Conservation (phyloP, 2,113 vertebrate species). For the Odocoileus hemionus region DNA sequence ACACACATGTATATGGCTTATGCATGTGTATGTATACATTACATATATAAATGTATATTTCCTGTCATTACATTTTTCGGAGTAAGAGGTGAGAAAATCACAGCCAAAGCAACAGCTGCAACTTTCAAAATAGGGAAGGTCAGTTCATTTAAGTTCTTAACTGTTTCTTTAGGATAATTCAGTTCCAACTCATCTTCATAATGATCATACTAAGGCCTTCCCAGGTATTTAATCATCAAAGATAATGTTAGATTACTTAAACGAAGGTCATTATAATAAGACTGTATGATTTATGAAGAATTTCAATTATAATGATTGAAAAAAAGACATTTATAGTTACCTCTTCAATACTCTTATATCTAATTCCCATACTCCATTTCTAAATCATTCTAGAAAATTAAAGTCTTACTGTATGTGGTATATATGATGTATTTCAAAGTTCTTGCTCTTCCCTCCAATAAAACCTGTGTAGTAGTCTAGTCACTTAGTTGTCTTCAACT, state of each 20-base stretch:
- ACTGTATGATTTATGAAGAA: not conserved
- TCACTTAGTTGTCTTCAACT: not conserved
- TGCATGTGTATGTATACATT: not conserved
- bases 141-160: not conserved
- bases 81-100: not conserved
- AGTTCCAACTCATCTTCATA: not conserved
- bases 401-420: not conserved
- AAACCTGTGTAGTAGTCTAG: not conserved
- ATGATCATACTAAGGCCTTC: not conserved
- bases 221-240: not conserved
- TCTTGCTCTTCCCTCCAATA: not conserved
- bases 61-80: not conserved
- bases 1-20: no score
- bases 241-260: not conserved
- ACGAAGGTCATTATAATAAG: not conserved
- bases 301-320: not conserved
- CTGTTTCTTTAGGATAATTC: not conserved
- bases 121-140: not conserved
- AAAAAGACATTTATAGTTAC: not conserved
- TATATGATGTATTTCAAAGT: not conserved
- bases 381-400: not conserved
- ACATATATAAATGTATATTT: not conserved
- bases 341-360: not conserved
- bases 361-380: slow-evolving; percentile 2
- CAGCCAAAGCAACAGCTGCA: not conserved